Percentiles rank a stretch among this genome's conserved stretches.
Evolutionary conservation across 2,113 vertebrate genomes (phyloP).

Genomic region (Fulmarus glacialis): DNA sequence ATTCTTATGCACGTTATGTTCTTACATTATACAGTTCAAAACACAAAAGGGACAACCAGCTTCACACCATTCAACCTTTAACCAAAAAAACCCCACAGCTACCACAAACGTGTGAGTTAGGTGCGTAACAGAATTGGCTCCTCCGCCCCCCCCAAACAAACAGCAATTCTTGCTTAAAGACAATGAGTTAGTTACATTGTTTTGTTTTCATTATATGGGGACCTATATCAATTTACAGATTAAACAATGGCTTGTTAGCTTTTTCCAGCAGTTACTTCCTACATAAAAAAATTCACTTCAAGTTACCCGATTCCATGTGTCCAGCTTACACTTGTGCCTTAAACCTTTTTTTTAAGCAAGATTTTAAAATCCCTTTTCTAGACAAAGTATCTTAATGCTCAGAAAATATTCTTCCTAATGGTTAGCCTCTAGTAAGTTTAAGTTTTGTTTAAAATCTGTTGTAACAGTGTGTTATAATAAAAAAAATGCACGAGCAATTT

Average conservation of each 20-base stretch:
- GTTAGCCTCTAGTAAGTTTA: not conserved
- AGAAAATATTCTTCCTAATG: not conserved
- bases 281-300: not conserved
- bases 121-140: not conserved
- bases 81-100: not conserved
- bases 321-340: not conserved
- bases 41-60: not conserved
- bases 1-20: fast-evolving
- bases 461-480: not conserved
- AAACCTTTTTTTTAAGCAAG: not conserved
- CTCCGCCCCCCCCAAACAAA: too few species aligned
- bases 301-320: fast-evolving
- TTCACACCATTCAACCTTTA: not conserved
- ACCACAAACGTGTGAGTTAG: not conserved
- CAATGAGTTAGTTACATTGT: fast-evolving
- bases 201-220: not conserved
- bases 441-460: not conserved
- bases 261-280: not conserved
- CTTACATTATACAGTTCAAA: not conserved
- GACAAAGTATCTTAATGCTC: fast-evolving
- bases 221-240: not conserved
- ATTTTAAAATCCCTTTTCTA: not conserved
- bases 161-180: not conserved
- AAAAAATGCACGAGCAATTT: not conserved
- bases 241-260: not conserved